Evolutionary conservation across 2,888 invertebrate species (phyloP).

Genomic region (Harpagoxenus sublaevis): DNA sequence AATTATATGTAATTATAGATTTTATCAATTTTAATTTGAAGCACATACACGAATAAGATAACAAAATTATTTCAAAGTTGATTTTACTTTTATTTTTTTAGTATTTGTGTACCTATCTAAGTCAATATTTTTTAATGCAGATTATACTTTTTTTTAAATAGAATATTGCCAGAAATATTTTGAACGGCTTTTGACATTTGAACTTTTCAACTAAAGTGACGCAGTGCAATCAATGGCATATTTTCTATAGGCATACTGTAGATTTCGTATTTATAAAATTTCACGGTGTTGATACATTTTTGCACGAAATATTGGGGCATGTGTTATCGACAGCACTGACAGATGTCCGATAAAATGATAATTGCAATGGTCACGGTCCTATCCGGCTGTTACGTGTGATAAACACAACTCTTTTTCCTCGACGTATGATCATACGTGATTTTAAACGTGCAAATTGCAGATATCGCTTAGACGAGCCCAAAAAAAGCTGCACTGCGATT

Average conservation of each 20-base stretch:
- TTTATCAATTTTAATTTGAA: background rate
- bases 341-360: conserved; percentile 21
- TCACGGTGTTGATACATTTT: conserved; percentile 24
- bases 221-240: background rate
- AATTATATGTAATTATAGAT: background rate
- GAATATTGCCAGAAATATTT: background rate
- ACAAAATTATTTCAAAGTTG: background rate
- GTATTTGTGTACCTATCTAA: background rate
- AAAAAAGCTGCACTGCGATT: background rate
- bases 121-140: background rate
- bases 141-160: background rate
- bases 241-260: background rate
- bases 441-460: background rate
- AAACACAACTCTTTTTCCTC: background rate
- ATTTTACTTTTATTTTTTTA: background rate
- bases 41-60: no score
- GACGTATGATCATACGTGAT: conserved; percentile 17
- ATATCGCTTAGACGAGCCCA: background rate
- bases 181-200: background rate
- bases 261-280: background rate
- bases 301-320: conserved; percentile 4
- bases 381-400: conserved; percentile 22
- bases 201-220: background rate
- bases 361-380: background rate
- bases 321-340: background rate